phyloP scores from a whole-genome alignment of 2,797 vertebrate species.

The Manis javanica region DNA sequence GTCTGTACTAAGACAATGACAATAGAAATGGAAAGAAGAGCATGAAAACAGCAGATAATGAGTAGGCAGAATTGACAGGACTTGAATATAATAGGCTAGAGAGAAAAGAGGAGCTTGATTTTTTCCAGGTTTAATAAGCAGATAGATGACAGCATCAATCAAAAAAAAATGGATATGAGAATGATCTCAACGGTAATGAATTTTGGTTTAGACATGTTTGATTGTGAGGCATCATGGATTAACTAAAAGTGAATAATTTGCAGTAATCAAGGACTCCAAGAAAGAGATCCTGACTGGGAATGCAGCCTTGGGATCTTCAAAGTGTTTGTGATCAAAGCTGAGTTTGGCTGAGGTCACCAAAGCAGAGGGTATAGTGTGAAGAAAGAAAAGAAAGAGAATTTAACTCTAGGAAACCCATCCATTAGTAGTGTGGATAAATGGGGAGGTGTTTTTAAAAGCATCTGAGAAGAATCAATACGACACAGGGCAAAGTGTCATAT shows the following conservation, averaged over 20 bases:
- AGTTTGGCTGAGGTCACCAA: not conserved
- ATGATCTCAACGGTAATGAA: not conserved
- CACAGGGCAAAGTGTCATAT: not conserved
- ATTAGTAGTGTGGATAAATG: not conserved
- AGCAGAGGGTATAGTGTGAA: not conserved
- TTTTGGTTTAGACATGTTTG: not conserved
- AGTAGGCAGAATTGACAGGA: not conserved
- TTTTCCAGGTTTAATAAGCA: not conserved
- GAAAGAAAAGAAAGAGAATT: not conserved
- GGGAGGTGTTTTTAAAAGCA: not conserved
- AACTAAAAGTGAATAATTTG: not conserved
- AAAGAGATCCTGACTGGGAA: not conserved
- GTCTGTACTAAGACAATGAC: not conserved
- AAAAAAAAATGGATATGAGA: not conserved
- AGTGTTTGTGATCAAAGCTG: not conserved
- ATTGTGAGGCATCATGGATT: not conserved
- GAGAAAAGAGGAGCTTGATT: not conserved
- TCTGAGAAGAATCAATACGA: not conserved
- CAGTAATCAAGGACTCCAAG: not conserved
- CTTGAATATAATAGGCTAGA: not conserved
- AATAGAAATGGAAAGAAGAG: not conserved
- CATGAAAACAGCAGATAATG: not conserved
- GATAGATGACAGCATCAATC: not conserved
- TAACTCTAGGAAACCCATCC: not conserved
- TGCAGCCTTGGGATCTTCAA: not conserved